Percentiles rank a stretch among this genome's conserved stretches.
Conservation (phyloP, 1,140 invertebrate genomes). For the Rhopalosiphum padi region DNA sequence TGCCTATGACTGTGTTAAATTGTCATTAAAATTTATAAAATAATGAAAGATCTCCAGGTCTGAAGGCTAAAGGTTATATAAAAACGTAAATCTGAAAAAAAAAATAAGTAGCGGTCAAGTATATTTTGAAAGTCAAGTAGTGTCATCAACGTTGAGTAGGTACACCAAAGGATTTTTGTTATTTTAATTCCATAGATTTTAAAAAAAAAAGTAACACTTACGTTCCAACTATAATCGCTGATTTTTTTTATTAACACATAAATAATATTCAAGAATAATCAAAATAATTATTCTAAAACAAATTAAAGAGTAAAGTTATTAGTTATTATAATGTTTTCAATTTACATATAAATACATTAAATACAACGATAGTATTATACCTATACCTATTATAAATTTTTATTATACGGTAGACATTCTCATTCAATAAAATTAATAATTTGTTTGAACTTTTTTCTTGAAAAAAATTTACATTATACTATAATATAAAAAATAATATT, state of each 20-base stretch:
- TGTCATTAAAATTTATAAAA: background rate
- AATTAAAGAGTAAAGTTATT: background rate
- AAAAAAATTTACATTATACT: background rate
- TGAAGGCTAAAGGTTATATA: background rate
- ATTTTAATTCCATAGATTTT: background rate
- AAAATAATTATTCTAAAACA: background rate
- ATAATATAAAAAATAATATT: background rate
- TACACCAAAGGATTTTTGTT: background rate
- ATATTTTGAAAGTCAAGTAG: background rate
- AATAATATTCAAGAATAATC: background rate
- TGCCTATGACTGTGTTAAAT: background rate
- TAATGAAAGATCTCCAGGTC: background rate
- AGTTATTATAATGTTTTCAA: background rate
- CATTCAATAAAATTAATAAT: background rate
- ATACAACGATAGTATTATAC: background rate
- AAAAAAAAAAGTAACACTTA: background rate
- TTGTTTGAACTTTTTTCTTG: background rate
- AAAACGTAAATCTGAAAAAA: background rate
- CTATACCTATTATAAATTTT: too few species aligned
- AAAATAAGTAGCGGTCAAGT: background rate
- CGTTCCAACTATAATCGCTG: background rate
- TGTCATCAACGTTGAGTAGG: background rate
- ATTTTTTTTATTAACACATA: background rate
- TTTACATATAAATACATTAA: background rate
- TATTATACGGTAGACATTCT: too few species aligned